Percentiles rank a stretch among this genome's conserved stretches.
These are phyloP conservation scores for Nematolebias whitei DNA, from an alignment of 2,113 vertebrate genomes.

Conservation along the genomic window DNA sequence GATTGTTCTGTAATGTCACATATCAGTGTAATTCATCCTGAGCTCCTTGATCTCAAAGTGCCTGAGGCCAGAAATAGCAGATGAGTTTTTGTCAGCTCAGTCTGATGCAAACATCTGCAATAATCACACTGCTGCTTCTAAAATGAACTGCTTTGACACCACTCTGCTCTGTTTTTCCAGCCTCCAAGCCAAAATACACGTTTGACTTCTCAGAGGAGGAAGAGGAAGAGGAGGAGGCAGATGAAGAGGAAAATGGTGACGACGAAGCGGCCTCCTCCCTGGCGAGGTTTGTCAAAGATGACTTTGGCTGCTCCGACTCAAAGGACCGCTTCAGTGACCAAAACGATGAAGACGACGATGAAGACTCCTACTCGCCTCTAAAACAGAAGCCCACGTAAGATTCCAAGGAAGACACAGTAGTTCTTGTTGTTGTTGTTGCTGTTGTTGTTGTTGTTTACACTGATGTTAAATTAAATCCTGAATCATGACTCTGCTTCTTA, in stretches of 20 bases:
- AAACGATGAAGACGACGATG: constrained; percentile 79
- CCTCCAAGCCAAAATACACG: constrained; percentile 95
- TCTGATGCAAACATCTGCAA: constrained; percentile 53
- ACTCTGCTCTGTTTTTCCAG: constrained; percentile 66
- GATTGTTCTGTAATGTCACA: no score
- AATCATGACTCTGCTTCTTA: constrained; percentile 11
- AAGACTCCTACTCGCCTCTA: constrained; percentile 79
- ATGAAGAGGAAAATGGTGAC: constrained; percentile 85
- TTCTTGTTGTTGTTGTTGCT: background rate
- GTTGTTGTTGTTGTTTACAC: background rate
- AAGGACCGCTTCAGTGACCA: constrained; percentile 46
- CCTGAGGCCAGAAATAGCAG: no score
- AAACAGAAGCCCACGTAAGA: constrained; percentile 75
- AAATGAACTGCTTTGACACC: background rate
- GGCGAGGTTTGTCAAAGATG: constrained; percentile 84
- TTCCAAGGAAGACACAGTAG: background rate
- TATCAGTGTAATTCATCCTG: no score
- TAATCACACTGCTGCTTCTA: background rate
- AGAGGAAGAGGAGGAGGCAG: constrained; percentile 70
- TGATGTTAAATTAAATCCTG: background rate
- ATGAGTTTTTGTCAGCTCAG: constrained; percentile 5
- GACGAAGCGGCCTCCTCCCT: constrained; percentile 85
- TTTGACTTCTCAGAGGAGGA: constrained; percentile 96
- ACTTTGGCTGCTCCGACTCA: constrained; percentile 79
- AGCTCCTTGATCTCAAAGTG: no score